A percentile compares a stretch with the other conserved stretches of the same genome.
Conservation (phyloP, 2,888 invertebrate species). For the Ennomos fuscantarius region DNA sequence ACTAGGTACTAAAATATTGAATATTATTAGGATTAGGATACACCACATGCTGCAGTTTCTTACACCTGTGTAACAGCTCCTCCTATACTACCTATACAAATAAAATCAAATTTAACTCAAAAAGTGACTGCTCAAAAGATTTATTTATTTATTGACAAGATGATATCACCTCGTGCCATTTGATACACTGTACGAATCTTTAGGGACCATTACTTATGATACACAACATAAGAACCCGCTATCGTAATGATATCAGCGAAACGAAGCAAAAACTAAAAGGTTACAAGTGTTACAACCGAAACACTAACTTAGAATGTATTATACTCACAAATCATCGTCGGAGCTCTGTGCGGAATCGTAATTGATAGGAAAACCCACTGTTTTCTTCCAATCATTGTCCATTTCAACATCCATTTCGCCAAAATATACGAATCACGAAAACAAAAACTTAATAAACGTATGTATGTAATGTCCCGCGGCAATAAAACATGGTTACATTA, state of each 20-base stretch:
- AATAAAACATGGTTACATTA: conserved; percentile 34
- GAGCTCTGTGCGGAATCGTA: conserved; percentile 78
- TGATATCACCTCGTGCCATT: too few relatives aligned
- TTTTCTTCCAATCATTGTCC: conserved; percentile 79
- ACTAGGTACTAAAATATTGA: too few relatives aligned
- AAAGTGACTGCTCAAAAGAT: too few relatives aligned
- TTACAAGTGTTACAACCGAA: conserved; percentile 6
- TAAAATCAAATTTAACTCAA: too few relatives aligned
- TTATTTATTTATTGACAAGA: too few relatives aligned
- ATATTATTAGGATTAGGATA: too few relatives aligned
- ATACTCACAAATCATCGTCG: conserved; percentile 80
- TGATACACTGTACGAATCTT: too few relatives aligned
- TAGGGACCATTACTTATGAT: neutral
- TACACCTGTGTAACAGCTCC: too few relatives aligned
- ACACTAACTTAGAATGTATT: conserved; percentile 13
- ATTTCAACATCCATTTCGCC: conserved; percentile 64
- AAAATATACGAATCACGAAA: conserved; percentile 43
- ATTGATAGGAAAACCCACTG: conserved; percentile 79
- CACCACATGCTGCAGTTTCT: too few relatives aligned
- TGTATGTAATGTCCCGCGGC: conserved; percentile 34
- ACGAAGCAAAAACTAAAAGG: neutral
- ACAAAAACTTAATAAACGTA: conserved; percentile 28
- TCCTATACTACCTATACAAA: too few relatives aligned
- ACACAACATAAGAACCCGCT: neutral
- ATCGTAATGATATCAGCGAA: too few relatives aligned